These are phyloP conservation scores for Euura lappo DNA, from an alignment of 1,140 invertebrate species.

Conservation along the genomic window DNA sequence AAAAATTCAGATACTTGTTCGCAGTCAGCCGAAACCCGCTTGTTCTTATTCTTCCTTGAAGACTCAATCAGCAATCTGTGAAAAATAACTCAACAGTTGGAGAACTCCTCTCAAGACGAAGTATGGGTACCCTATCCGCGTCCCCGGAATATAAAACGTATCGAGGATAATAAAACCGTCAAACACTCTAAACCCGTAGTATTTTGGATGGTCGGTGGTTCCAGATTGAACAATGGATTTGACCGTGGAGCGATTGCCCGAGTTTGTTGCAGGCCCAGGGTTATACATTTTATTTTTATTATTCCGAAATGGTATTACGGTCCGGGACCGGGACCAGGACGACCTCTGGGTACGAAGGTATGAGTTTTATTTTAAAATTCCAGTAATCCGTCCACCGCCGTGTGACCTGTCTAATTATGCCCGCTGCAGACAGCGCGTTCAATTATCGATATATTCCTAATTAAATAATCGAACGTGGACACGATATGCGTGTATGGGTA, in stretches of 20 bases:
- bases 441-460: too few relatives aligned
- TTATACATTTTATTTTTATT: not conserved
- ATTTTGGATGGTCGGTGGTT: not conserved
- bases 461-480: too few relatives aligned
- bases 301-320: not conserved
- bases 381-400: not conserved
- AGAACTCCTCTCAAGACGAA: too few relatives aligned
- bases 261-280: not conserved
- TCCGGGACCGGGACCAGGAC: not conserved
- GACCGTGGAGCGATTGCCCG: not conserved
- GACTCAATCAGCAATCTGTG: too few relatives aligned
- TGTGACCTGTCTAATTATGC: too few relatives aligned
- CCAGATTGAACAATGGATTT: slow-evolving; percentile 2
- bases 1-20: too few relatives aligned
- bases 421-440: too few relatives aligned
- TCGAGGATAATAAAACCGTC: not conserved
- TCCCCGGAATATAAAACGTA: not conserved
- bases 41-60: too few relatives aligned
- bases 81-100: too few relatives aligned
- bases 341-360: not conserved
- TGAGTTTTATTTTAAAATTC: not conserved
- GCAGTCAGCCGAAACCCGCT: too few relatives aligned
- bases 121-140: too few relatives aligned
- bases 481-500: too few relatives aligned
- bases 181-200: not conserved